Conservation (phyloP, 30 jellyfish, hydroid and myxozoan species). For the Chironex yamaguchii region DNA sequence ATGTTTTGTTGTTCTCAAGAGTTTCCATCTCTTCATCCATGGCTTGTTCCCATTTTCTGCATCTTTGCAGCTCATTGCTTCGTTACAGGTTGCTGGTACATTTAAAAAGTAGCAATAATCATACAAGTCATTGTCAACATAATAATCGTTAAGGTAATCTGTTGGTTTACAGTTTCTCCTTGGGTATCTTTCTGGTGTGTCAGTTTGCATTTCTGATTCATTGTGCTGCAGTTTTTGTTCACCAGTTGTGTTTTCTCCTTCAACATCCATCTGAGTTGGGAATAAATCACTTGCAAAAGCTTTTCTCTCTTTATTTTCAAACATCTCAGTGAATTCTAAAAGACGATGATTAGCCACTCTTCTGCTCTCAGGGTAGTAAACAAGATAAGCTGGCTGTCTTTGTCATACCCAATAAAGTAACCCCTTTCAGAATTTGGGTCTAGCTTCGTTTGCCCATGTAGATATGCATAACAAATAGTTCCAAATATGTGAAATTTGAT, state of each 20-base stretch:
- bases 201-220: background rate
- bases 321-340: constrained; percentile 53
- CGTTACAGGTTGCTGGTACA: background rate
- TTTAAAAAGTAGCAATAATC: background rate
- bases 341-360: constrained; percentile 50
- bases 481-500: constrained; percentile 63
- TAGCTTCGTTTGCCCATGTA: constrained; percentile 19
- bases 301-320: background rate
- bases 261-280: too few relatives aligned
- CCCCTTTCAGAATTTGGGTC: constrained; percentile 56
- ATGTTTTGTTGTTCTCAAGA: background rate
- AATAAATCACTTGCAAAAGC: too few relatives aligned
- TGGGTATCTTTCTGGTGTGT: background rate
- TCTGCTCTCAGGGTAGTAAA: constrained; percentile 29
- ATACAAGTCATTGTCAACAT: background rate
- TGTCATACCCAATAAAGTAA: constrained; percentile 42
- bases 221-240: background rate
- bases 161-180: background rate
- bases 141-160: background rate
- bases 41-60: background rate
- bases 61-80: background rate
- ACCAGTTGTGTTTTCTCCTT: too few relatives aligned
- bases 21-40: background rate
- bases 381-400: constrained; percentile 63
- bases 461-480: constrained; percentile 39